These are phyloP conservation scores for Xiphophorus hellerii DNA, from an alignment of 2,113 vertebrate genomes.

Conservation along the genomic window DNA sequence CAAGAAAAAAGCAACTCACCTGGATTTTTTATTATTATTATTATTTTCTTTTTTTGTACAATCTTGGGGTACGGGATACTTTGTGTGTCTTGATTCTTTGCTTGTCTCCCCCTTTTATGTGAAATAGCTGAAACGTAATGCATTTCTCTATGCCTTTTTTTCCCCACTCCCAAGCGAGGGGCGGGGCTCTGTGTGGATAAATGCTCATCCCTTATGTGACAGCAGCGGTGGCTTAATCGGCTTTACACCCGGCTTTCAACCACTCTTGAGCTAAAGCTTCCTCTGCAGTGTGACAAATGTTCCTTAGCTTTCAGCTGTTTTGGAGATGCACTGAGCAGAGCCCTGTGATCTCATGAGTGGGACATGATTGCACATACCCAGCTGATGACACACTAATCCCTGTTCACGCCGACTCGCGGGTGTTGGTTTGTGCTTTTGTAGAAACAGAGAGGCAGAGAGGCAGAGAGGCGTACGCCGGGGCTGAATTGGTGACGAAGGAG, in stretches of 20 bases:
- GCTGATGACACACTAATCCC: slow-evolving; percentile 75
- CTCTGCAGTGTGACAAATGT: slow-evolving; percentile 38
- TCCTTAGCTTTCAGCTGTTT: slow-evolving; percentile 62
- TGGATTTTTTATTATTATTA: slow-evolving; percentile 58
- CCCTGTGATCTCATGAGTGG: slow-evolving; percentile 78
- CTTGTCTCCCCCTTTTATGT: slow-evolving; percentile 38
- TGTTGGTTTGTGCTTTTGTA: slow-evolving; percentile 62
- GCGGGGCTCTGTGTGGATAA: slow-evolving; percentile 16
- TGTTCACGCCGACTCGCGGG: slow-evolving; percentile 60
- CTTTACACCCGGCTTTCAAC: slow-evolving; percentile 29
- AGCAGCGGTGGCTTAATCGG: slow-evolving; percentile 47
- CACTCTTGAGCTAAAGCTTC: slow-evolving; percentile 41
- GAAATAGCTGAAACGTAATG: slow-evolving; percentile 53
- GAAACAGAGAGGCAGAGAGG: slow-evolving; percentile 31
- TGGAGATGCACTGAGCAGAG: slow-evolving; percentile 61
- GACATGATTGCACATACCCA: slow-evolving; percentile 71
- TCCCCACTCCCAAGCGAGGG: slow-evolving; percentile 12
- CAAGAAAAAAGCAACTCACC: slow-evolving; percentile 69
- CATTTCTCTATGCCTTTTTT: background rate
- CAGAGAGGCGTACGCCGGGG: slow-evolving; percentile 1
- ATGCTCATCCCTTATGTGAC: slow-evolving; percentile 37
- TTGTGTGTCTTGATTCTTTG: slow-evolving; percentile 62
- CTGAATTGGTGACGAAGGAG: slow-evolving; percentile 28
- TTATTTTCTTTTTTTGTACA: background rate
- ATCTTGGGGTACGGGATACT: slow-evolving; percentile 74